Percentiles rank a stretch among this genome's conserved stretches.
These are phyloP conservation scores for Vimba vimba DNA, from an alignment of 2,113 vertebrate species.

Conservation along the genomic window DNA sequence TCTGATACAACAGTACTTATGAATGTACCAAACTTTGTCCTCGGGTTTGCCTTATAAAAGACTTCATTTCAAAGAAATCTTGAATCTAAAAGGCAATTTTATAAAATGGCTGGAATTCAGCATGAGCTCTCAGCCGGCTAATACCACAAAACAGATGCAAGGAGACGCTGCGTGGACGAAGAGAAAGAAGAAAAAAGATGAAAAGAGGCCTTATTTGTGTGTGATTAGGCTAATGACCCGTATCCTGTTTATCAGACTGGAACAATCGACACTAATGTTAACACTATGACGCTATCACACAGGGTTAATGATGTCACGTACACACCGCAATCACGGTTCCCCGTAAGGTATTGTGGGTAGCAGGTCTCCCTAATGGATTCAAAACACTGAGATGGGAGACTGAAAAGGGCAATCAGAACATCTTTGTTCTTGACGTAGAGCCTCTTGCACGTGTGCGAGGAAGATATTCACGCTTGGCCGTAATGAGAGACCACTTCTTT, in stretches of 20 bases:
- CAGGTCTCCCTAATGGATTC: neutral
- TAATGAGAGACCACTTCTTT: slow-evolving; percentile 11
- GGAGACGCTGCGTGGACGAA: neutral
- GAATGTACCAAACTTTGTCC: neutral
- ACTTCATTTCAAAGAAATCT: slow-evolving; percentile 17
- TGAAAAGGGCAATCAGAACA: slow-evolving; percentile 19
- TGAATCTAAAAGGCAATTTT: slow-evolving; percentile 35
- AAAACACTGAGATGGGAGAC: slow-evolving; percentile 21
- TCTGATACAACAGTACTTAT: slow-evolving; percentile 17
- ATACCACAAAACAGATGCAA: neutral
- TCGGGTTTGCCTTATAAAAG: neutral
- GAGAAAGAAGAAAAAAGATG: slow-evolving; percentile 18
- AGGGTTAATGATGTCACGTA: slow-evolving; percentile 46
- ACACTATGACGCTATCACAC: neutral
- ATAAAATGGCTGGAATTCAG: slow-evolving; percentile 28
- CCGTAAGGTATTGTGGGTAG: slow-evolving; percentile 11
- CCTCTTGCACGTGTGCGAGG: too few relatives aligned
- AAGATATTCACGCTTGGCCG: neutral
- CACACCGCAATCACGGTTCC: neutral
- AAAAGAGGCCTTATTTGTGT: slow-evolving; percentile 39
- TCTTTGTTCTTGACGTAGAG: slow-evolving; percentile 22
- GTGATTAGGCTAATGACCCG: slow-evolving; percentile 40
- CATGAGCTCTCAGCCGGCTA: neutral
- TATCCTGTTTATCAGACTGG: slow-evolving; percentile 45
- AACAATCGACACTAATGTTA: slow-evolving; percentile 36